Base-by-base conservation (phyloP, 2,888 invertebrate genomes). In the Aporophyla nigra region DNA sequence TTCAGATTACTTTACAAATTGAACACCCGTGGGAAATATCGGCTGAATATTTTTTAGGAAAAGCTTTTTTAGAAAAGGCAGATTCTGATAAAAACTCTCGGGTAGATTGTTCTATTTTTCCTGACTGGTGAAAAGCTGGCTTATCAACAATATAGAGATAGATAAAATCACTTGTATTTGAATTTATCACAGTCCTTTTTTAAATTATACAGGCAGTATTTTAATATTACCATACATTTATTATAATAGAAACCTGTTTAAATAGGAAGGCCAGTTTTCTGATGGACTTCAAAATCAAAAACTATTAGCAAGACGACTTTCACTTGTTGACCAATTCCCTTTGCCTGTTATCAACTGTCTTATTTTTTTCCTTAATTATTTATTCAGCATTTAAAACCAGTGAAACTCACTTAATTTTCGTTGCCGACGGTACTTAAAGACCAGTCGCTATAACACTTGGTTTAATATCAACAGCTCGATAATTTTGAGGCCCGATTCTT, bases 401-500 rank as follows among this genome's bases (percentile, higher is more conserved):
- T 67, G 49, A 10, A 71, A 24, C n/a, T 51, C 4, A 10, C n/a
- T 51, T 58, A 14, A 14, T 65, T 75, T 77, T 49, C 54, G 68
- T 65, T 56, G 27, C 12, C 58, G 63, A 80, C 51, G 12, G 21
- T 85, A 80, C 76, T 40, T 33, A 56, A 81, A 78, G 72, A 74
- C 71, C 80, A 84, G 80, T 72, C 79, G 72, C 70, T 58, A 33
- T 82, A 74, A 73, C 40, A 63, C 56, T 72, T 51, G 49, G 73
- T 68, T 76, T 85, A 78, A 85, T 79, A 80, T 80, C 75, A 74
- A 65, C 62, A 27, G 63, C 72, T 75, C 58, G 75, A 85, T 80
- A 80, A 85, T 79, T 79, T 85, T 40, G 58, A 54, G 7, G 51
- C 27, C 33, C 21, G 65, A 71, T 83, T 71, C 58, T 79, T 75